phyloP scores from a whole-genome alignment of 2,797 vertebrate genomes.

The Australoheros facetus region DNA sequence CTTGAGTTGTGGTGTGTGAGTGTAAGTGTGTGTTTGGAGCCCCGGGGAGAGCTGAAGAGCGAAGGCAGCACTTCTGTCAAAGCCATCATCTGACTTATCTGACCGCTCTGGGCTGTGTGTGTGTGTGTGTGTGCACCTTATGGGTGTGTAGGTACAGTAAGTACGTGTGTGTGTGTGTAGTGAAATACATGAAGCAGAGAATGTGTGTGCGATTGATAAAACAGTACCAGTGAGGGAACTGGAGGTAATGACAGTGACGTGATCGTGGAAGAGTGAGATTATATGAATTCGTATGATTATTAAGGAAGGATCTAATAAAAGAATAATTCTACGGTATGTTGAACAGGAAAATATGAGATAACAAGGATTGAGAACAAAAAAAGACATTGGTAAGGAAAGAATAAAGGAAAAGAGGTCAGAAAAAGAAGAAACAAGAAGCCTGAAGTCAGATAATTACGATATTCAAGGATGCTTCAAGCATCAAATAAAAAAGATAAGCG shows the following conservation, averaged over 20 bases:
- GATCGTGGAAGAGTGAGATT: slow-evolving; percentile 26
- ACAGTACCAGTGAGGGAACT: slow-evolving; percentile 47
- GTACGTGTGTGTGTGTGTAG: slow-evolving; percentile 1
- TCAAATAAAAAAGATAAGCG: background rate
- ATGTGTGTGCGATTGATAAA: slow-evolving; percentile 55
- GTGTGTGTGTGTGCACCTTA: slow-evolving; percentile 34
- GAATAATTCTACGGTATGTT: background rate
- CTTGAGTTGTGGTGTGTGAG: slow-evolving; percentile 37
- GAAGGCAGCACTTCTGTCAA: slow-evolving; percentile 78
- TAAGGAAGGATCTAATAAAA: background rate
- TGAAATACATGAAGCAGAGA: background rate
- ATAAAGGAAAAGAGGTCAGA: background rate
- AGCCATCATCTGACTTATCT: slow-evolving; percentile 74
- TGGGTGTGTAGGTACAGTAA: slow-evolving; percentile 31
- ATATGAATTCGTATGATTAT: background rate
- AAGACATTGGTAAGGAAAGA: background rate
- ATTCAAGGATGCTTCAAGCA: background rate
- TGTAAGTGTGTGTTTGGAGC: slow-evolving; percentile 46
- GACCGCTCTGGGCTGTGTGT: slow-evolving; percentile 53
- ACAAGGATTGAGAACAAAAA: background rate
- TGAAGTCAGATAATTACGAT: background rate
- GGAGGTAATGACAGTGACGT: slow-evolving; percentile 41
- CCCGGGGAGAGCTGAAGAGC: slow-evolving; percentile 60
- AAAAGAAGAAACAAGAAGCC: background rate
- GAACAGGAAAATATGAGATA: background rate